Conservation (phyloP, 2,113 vertebrate species). For the Zosterops hypoxanthus region DNA sequence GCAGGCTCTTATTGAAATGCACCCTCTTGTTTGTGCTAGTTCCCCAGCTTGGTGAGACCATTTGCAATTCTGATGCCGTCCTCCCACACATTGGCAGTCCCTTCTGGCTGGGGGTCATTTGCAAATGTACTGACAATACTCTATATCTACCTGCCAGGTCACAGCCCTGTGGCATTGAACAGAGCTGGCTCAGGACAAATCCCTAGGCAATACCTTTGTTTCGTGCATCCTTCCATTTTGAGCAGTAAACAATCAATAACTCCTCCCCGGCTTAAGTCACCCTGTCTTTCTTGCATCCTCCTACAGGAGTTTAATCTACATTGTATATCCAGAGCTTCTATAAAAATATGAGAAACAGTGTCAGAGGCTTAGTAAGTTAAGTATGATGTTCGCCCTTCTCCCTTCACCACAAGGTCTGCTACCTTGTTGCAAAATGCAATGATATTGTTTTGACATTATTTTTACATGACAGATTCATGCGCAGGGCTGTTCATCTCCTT, state of each 20-base stretch:
- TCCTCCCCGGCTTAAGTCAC: not conserved
- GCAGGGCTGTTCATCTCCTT: not conserved
- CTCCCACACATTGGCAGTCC: not conserved
- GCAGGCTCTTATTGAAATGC: constrained; percentile 1
- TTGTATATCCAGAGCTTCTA: not conserved
- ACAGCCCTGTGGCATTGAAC: not conserved
- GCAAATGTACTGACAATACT: not conserved
- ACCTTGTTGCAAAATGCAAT: not conserved
- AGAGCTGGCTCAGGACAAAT: constrained; percentile 16
- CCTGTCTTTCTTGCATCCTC: not conserved
- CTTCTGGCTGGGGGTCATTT: constrained; percentile 27
- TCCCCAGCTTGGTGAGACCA: not conserved
- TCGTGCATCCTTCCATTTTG: not conserved
- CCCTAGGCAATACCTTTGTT: not conserved
- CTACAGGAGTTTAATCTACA: not conserved
- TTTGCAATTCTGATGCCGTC: constrained; percentile 45
- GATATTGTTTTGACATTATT: constrained; percentile 18
- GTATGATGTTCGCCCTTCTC: not conserved
- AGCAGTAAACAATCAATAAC: constrained; percentile 48
- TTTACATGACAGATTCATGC: not conserved
- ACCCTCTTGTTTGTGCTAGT: not conserved
- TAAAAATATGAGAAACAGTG: not conserved
- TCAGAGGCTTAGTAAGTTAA: not conserved
- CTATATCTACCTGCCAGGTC: not conserved
- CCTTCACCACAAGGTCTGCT: constrained; percentile 5